Base-by-base conservation (phyloP, 2,797 vertebrate genomes). In the Pogonophryne albipinna region DNA sequence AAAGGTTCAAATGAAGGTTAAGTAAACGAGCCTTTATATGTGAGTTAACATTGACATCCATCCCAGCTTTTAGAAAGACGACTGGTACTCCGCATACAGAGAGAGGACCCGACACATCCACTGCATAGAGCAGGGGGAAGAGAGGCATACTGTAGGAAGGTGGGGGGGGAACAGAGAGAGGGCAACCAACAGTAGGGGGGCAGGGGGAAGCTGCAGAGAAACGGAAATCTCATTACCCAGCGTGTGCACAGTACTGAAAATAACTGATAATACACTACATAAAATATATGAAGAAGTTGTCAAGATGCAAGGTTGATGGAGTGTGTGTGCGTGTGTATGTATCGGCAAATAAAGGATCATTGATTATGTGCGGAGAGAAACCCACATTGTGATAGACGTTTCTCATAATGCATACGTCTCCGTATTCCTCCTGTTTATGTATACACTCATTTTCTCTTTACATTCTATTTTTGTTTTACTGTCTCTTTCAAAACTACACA, bases 151-250 rank as follows among this genome's bases (percentile, higher is more conserved):
- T 52, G 50, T 67, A 13, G 34, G 49, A 38, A 44, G 46, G 23
- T 17, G 41, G 63, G 42, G 23, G 20, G 44, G 44, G 34, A 10
- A 10, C 41, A 13, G 12, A 41, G 42, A 47, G 51, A 19, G 14
- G 38, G 51, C 49, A 51, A 38, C 6, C 27, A 53, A 42, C 41
- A 12, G 62, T 70, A 23, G 19, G 59, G 34, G 59, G 64, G 53
- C n/a, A 34, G 46, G 53, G 74, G 31, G 66, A 59, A 49, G 67
- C 79, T 79, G 85, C 76, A 82, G 82, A 66, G 62, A 20, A 57
- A 57, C 60, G 17, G 51, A 76, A 73, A 73, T 79, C 52, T 53
- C 60, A 73, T 52, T 65, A 63, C 51, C 46, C 65, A 76, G 20
- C n/a, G 17, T 53, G 57, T 62, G 44, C 66, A 58, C 41, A 31